Evolutionary conservation across 2,797 vertebrate species (phyloP).

Genomic region (Coluber constrictor): DNA sequence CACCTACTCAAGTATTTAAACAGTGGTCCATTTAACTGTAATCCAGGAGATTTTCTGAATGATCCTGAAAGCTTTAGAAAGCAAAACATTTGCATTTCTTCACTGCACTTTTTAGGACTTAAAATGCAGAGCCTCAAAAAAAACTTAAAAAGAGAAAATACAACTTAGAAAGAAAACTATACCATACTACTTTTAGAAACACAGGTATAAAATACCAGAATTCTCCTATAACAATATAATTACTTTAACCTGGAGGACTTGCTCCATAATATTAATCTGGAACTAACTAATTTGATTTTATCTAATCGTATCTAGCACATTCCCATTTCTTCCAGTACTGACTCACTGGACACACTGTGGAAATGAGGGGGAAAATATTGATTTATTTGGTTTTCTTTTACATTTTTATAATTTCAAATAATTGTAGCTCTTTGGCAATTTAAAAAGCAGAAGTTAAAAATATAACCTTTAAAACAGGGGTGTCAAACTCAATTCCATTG

Average conservation of each 20-base stretch:
- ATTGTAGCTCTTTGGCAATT: background rate
- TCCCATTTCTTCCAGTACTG: background rate
- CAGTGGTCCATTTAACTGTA: conserved; percentile 15
- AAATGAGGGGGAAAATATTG: background rate
- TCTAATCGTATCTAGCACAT: background rate
- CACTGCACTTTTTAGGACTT: conserved; percentile 8
- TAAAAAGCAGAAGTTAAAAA: background rate
- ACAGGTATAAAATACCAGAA: background rate
- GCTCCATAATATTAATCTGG: background rate
- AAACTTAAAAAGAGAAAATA: conserved; percentile 23
- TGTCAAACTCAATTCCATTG: no score
- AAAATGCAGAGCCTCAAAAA: conserved; percentile 14
- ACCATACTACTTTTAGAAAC: background rate
- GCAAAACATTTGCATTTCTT: conserved; percentile 13
- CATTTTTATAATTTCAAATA: background rate
- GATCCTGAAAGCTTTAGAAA: conserved; percentile 16
- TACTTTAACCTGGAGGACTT: background rate
- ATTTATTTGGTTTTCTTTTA: background rate
- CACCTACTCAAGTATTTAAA: conserved; percentile 22
- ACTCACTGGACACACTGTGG: background rate
- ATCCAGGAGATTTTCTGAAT: conserved; percentile 3
- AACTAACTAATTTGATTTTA: background rate
- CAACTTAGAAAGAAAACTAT: conserved; percentile 17
- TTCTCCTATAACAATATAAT: background rate
- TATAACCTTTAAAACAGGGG: background rate